phyloP scores from a whole-genome alignment of 2,797 vertebrate genomes.

The Schizopygopsis malacanthus region DNA sequence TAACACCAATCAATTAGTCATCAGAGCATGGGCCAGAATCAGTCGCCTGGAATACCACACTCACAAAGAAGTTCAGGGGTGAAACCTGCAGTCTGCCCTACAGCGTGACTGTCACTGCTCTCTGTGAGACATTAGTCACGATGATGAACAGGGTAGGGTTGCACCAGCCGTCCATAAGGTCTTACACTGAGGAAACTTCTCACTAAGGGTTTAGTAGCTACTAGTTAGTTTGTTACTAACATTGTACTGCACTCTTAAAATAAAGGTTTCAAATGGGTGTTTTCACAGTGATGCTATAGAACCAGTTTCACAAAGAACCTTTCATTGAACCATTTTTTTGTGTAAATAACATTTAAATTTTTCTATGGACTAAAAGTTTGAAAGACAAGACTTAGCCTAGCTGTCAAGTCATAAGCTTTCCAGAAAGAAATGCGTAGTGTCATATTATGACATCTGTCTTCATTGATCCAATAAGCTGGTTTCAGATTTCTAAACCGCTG shows the following conservation, averaged over 20 bases:
- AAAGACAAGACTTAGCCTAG: neutral
- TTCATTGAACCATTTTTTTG: neutral
- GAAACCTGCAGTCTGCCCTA: slow-evolving; percentile 28
- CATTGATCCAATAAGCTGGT: neutral
- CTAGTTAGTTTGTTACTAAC: neutral
- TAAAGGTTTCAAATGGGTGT: neutral
- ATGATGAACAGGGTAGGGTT: slow-evolving; percentile 22
- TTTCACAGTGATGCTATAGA: neutral
- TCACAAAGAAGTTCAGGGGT: slow-evolving; percentile 60
- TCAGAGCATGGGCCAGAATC: slow-evolving; percentile 60
- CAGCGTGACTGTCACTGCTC: slow-evolving; percentile 4
- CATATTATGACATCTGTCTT: neutral
- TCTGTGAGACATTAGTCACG: slow-evolving; percentile 20
- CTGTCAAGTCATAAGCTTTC: neutral
- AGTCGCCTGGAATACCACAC: slow-evolving; percentile 49
- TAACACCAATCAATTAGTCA: slow-evolving; percentile 68
- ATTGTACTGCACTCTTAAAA: neutral
- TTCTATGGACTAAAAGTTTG: neutral
- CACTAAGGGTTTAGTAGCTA: neutral
- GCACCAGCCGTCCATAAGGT: neutral
- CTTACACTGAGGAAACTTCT: slow-evolving; percentile 3
- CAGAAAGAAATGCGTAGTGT: neutral
- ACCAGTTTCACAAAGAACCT: neutral
- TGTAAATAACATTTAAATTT: neutral
- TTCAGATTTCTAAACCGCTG: neutral